phyloP scores from a whole-genome alignment of 1,140 invertebrate species.

The Orussus abietinus region DNA sequence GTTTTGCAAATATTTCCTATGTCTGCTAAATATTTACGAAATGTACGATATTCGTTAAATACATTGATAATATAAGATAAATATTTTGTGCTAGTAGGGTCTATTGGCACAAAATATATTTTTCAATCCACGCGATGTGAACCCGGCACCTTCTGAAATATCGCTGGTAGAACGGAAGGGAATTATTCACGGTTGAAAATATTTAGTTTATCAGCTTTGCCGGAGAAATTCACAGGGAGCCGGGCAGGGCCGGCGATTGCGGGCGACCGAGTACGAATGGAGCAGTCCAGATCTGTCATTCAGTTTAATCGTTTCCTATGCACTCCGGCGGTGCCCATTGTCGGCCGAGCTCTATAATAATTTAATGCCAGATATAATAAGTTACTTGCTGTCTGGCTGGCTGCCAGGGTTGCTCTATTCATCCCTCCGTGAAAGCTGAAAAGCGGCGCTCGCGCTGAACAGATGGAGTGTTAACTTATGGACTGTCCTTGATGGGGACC shows the following conservation, averaged over 20 bases:
- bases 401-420: conserved; percentile 48
- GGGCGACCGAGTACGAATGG: not conserved
- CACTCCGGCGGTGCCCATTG: conserved; percentile 49
- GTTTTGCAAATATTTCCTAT: no score
- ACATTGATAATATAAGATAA: no score
- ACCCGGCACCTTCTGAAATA: not conserved
- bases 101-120: not conserved
- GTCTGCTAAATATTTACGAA: no score
- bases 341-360: conserved; percentile 49
- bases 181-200: no score
- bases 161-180: not conserved
- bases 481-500: conserved; percentile 34
- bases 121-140: not conserved
- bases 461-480: conserved; percentile 49
- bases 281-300: conserved; percentile 36
- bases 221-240: not conserved
- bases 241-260: not conserved
- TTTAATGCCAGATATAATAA: conserved; percentile 55
- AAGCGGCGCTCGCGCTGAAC: conserved; percentile 35
- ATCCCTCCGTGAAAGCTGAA: conserved; percentile 47
- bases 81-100: not conserved
- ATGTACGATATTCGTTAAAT: no score
- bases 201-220: no score
- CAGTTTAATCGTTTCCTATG: conserved; percentile 53
- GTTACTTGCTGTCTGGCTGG: conserved; percentile 51